Evolutionary conservation across 2,888 invertebrate species (phyloP), one percentile per base, ranked within the genome.

Genomic region (Uropetala carovei): DNA sequence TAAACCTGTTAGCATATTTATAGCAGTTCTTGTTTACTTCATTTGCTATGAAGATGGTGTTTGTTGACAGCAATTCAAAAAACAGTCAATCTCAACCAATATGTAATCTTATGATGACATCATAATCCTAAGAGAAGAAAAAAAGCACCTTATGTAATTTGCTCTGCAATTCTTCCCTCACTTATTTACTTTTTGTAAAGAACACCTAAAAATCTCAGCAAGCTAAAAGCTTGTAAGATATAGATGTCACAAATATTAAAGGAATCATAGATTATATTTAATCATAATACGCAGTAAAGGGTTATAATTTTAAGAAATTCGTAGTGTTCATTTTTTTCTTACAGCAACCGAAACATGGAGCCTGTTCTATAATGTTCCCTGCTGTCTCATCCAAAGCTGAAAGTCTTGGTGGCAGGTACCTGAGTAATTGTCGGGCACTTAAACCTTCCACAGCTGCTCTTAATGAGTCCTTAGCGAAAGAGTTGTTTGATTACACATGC

Each of bases 311-410:
- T 68, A 43, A 43, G 5, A 43, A 18, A 84, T 18, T 57, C 5
- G n/a, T 43, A 18, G n/a, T 59, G 58, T 58, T 56, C 2, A 1
- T 84, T 92, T 93, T 93, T 93, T 93, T 94, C 93, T 95, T 95
- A 93, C 94, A 97, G 97, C 97, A 96, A 0, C 97, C 98, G 9
- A 96, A 96, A 93, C 96, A 97, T 94, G 99, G 99, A 30, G 98
- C 99, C 0, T 96, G 96, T 92, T 96, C 98, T 0, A 96, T 98
- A 91, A 96, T 98, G 11, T 97, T 97, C 95, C 96, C 98, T 14
- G 97, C 98, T 94, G 96, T 98, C 18, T 97, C 97, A 84, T 96
- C 97, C 84, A 95, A 96, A 60, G 95, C 98, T 30, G 97, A 98
- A 94, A 96, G 96, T 7, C 96, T 96, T 94, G 97, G 98, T 1